A percentile compares a stretch with the other conserved stretches of the same genome.
Conservation (phyloP, 2,888 invertebrate genomes). For the Taenaris catops region DNA sequence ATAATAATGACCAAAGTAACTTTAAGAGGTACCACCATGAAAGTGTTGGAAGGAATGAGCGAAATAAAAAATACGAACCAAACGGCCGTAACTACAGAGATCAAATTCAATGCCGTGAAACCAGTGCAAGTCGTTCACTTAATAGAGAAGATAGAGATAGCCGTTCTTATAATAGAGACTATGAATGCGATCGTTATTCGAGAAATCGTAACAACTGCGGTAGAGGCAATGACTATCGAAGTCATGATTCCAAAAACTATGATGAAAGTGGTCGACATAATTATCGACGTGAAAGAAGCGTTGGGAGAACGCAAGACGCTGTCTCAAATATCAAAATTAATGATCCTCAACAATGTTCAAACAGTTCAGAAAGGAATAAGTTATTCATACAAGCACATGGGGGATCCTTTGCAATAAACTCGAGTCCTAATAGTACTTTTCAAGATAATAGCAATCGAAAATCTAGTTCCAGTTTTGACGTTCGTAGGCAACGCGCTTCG, state of each 20-base stretch:
- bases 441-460: slow-evolving; percentile 35
- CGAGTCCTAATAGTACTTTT: slow-evolving; percentile 56
- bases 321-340: slow-evolving; percentile 1
- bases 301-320: slow-evolving; percentile 20
- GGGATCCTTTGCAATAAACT: slow-evolving; percentile 59
- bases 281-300: slow-evolving; percentile 38
- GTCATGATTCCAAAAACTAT: slow-evolving; percentile 27
- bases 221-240: slow-evolving; percentile 22
- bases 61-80: slow-evolving; percentile 30
- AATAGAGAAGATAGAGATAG: slow-evolving; percentile 25
- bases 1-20: slow-evolving; percentile 26
- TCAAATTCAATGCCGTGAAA: slow-evolving; percentile 27
- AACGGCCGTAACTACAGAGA: slow-evolving; percentile 32
- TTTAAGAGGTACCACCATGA: slow-evolving; percentile 34
- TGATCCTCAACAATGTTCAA: slow-evolving; percentile 5
- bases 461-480: slow-evolving; percentile 33
- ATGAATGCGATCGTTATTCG: slow-evolving; percentile 27
- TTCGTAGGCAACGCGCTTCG: slow-evolving; percentile 49
- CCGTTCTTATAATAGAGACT: slow-evolving; percentile 28
- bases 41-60: slow-evolving; percentile 34
- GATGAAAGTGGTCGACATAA: slow-evolving; percentile 28
- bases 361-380: slow-evolving; percentile 27
- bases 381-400: slow-evolving; percentile 40
- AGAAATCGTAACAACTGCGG: slow-evolving; percentile 24
- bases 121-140: slow-evolving; percentile 26